Evolutionary conservation across 2,113 vertebrate species (phyloP).

Genomic region (Malaclemys terrapin): DNA sequence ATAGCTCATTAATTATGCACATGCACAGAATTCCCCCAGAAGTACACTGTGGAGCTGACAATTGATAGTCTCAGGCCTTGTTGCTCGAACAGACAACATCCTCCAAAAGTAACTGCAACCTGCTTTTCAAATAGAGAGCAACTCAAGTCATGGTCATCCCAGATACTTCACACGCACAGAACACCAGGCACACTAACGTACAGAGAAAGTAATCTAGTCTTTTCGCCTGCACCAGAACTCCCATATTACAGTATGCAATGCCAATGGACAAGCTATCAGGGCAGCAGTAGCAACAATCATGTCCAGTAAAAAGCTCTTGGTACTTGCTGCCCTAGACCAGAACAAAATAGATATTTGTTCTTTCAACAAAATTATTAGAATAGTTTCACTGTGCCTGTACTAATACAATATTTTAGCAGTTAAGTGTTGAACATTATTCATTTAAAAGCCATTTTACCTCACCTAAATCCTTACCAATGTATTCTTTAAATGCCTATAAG

Average conservation of each 20-base stretch:
- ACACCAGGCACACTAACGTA: not conserved
- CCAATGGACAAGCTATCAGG: not conserved
- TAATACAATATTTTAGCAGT: not conserved
- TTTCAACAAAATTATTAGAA: not conserved
- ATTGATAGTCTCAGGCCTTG: not conserved
- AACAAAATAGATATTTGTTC: not conserved
- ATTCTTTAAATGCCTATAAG: not conserved
- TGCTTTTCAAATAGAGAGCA: not conserved
- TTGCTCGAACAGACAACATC: not conserved
- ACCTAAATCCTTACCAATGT: not conserved
- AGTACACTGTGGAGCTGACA: not conserved
- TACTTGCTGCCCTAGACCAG: not conserved
- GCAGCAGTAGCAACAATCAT: not conserved
- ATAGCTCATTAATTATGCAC: no score
- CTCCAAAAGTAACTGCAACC: not conserved
- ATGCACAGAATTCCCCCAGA: no score
- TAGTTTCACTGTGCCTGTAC: not conserved
- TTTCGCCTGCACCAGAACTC: not conserved
- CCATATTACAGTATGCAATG: not conserved
- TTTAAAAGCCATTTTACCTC: not conserved
- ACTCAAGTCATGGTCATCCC: not conserved
- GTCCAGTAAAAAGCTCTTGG: not conserved
- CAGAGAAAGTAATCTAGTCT: not conserved
- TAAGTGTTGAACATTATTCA: not conserved
- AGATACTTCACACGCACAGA: not conserved